Percentiles rank a stretch among this genome's conserved stretches.
Evolutionary conservation across 2,888 invertebrate species (phyloP).

Genomic region (Andrena bucephala): DNA sequence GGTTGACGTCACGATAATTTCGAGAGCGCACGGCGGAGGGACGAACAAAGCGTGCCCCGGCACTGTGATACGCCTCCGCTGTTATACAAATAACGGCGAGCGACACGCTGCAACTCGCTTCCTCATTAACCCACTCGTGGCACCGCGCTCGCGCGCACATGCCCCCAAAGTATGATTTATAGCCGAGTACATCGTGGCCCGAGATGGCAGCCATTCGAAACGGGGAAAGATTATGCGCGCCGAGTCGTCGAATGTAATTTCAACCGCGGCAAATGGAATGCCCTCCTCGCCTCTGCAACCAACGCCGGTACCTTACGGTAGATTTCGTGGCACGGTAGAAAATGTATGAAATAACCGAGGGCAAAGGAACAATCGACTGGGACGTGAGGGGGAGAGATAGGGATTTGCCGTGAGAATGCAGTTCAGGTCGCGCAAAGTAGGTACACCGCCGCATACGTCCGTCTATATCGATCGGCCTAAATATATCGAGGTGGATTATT

Average conservation of each 20-base stretch:
- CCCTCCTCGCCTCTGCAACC: not conserved
- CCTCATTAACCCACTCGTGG: constrained; percentile 55
- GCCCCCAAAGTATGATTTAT: constrained; percentile 54
- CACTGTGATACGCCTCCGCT: not conserved
- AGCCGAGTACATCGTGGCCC: constrained; percentile 19
- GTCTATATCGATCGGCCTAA: constrained; percentile 83
- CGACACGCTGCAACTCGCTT: constrained; percentile 56
- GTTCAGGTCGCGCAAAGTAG: constrained; percentile 56
- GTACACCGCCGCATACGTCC: constrained; percentile 57
- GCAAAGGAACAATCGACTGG: not conserved
- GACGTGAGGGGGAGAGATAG: not conserved
- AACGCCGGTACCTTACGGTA: too few relatives aligned
- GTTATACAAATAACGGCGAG: constrained; percentile 44
- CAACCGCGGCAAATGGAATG: not conserved
- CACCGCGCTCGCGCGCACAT: constrained; percentile 21
- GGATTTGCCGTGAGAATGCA: constrained; percentile 35
- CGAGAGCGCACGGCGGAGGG: constrained; percentile 7
- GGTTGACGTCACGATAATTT: constrained; percentile 20
- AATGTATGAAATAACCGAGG: not conserved
- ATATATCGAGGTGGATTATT: constrained; percentile 81
- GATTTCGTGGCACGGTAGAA: too few relatives aligned
- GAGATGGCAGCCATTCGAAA: constrained; percentile 23
- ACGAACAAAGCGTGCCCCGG: constrained; percentile 4
- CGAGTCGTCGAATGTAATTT: constrained; percentile 3
- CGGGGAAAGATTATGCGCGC: constrained; percentile 25